phyloP scores from a whole-genome alignment of 2,113 vertebrate species.

The Chloroceryle aenea region DNA sequence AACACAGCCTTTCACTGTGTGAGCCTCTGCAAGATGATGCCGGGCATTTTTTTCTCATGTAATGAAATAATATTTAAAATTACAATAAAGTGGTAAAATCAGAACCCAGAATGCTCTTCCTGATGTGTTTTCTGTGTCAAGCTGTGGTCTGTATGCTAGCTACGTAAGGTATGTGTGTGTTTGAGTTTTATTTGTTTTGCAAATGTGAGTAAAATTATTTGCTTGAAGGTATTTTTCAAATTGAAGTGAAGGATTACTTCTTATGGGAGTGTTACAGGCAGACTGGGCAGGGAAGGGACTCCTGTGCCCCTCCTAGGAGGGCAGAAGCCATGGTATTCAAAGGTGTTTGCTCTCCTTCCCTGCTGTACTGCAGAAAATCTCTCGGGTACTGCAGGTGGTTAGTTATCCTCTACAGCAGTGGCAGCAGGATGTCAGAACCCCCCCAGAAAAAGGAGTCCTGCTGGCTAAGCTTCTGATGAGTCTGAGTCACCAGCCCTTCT shows the following conservation, averaged over 20 bases:
- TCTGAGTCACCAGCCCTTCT: background rate
- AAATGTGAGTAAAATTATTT: background rate
- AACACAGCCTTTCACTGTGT: background rate
- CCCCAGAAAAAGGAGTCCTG: background rate
- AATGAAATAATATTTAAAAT: background rate
- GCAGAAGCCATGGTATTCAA: background rate
- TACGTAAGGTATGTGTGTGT: background rate
- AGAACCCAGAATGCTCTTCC: background rate
- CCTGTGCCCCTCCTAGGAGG: background rate
- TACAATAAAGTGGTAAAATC: background rate
- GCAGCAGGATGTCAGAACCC: background rate
- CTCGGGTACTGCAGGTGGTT: background rate
- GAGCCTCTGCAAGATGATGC: background rate
- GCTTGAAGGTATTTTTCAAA: background rate
- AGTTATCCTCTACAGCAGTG: background rate
- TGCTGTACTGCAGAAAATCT: background rate
- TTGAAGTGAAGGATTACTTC: background rate
- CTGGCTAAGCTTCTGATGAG: background rate
- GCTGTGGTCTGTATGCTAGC: rapidly evolving
- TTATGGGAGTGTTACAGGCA: background rate
- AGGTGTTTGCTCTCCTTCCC: background rate
- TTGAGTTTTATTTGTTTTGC: background rate
- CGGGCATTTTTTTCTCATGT: background rate
- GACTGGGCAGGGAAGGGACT: background rate
- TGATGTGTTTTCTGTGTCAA: background rate